Base-by-base conservation (phyloP, 2,113 vertebrate species). In the Lophura nycthemera region DNA sequence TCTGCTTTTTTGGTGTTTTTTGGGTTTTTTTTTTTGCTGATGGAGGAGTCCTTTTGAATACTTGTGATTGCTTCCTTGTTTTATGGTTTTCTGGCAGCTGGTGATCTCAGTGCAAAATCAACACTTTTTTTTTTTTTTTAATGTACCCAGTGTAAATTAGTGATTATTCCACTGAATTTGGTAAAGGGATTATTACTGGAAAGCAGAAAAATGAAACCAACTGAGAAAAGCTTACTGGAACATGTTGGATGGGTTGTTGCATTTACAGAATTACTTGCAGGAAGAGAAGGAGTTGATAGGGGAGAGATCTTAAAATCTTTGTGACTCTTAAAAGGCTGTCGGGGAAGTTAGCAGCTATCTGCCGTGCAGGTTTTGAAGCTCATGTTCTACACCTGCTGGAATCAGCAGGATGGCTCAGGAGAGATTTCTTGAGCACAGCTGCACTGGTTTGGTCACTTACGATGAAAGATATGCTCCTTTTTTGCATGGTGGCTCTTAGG, bases 401-500 rank as follows among this genome's bases (percentile, higher is more conserved):
- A 24, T 0, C 6, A 56, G 9, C 30, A n/a, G 59, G 56, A 59
- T 67, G 60, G 56, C 40, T 93, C 48, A 43, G 78, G 66, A 83
- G 69, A 3, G n/a, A 60, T n/a, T 60, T 74, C 50, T 87, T 25
- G 7, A 50, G 36, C 72, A 11, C 59, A 83, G 64, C 66, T 95
- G 40, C 24, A 10, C 15, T 80, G 86, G 32, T 54, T 69, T 84
- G 21, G 52, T 75, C 27, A 2, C 16, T 65, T 20, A 22, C 10
- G 22, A 2, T 16, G 70, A 8, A 24, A 72, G 84, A 52, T 57
- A 32, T 74, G 50, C 34, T 90, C 52, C 57, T 21, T 73, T 2
- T 1, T 30, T 14, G n/a, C 32, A 20, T 0, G 0, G 16, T 11
- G 38, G 16, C 52, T 86, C 34, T 70, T 42, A 12, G 20, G 29